Evolutionary conservation across 2,797 vertebrate genomes (phyloP).

Genomic region (Clarias fuscus): DNA sequence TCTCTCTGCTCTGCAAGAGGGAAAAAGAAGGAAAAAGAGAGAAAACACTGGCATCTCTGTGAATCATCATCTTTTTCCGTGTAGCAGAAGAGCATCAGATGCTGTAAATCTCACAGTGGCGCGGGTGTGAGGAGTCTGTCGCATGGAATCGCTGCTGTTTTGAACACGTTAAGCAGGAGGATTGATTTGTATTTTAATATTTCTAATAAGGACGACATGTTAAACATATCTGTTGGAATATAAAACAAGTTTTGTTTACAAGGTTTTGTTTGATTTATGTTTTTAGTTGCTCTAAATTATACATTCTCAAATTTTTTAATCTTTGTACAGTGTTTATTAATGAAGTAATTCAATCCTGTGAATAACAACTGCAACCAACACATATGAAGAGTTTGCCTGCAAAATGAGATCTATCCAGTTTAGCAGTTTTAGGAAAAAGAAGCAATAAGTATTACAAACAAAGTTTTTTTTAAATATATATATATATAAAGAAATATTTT

Average conservation of each 20-base stretch:
- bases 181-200: not conserved
- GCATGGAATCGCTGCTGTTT: slow-evolving; percentile 45
- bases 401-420: too few relatives aligned
- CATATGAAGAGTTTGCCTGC: not conserved
- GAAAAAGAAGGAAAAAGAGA: slow-evolving; percentile 37
- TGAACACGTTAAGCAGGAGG: slow-evolving; percentile 57
- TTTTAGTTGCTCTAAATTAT: not conserved
- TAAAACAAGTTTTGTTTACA: too few relatives aligned
- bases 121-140: slow-evolving; percentile 53
- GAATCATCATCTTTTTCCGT: slow-evolving; percentile 46
- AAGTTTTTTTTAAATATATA: too few relatives aligned
- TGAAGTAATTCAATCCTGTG: not conserved
- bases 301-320: not conserved
- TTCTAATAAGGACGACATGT: not conserved
- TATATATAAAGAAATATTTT: too few relatives aligned
- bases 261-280: not conserved
- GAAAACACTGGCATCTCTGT: slow-evolving; percentile 47
- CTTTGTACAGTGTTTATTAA: not conserved
- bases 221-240: not conserved
- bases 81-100: slow-evolving; percentile 39
- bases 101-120: slow-evolving; percentile 57
- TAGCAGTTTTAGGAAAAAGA: too few relatives aligned
- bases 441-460: too few relatives aligned
- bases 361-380: not conserved
- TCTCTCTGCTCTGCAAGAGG: not conserved